Conservation (phyloP, 1,140 invertebrate genomes). For the Ceratitis capitata region DNA sequence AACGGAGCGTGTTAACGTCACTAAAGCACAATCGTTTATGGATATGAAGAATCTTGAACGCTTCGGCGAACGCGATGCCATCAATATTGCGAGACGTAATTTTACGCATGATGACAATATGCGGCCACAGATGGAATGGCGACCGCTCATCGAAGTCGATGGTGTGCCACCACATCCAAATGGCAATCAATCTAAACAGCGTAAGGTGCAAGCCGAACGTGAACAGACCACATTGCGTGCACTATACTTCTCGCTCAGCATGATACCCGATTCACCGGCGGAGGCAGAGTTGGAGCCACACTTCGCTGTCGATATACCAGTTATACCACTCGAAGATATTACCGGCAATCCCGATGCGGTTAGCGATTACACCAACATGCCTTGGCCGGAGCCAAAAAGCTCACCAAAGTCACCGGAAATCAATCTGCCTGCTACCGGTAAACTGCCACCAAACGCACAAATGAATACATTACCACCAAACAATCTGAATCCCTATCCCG, state of each 20-base stretch:
- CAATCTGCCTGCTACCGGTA: neutral
- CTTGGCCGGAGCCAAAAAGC: slow-evolving; percentile 85
- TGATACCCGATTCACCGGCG: slow-evolving; percentile 86
- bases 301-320: slow-evolving; percentile 78
- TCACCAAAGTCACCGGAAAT: slow-evolving; percentile 39
- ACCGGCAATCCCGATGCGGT: slow-evolving; percentile 82
- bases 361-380: slow-evolving; percentile 76
- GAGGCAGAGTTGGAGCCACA: slow-evolving; percentile 87
- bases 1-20: slow-evolving; percentile 93
- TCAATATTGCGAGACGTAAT: slow-evolving; percentile 77
- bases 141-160: slow-evolving; percentile 73
- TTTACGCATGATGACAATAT: slow-evolving; percentile 79
- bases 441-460: neutral
- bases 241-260: slow-evolving; percentile 83
- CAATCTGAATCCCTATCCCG: neutral
- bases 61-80: slow-evolving; percentile 82
- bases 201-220: slow-evolving; percentile 83
- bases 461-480: neutral
- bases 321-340: slow-evolving; percentile 89
- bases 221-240: slow-evolving; percentile 86
- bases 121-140: slow-evolving; percentile 81
- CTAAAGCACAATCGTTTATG: slow-evolving; percentile 80
- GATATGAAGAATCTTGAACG: slow-evolving; percentile 92
- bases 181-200: slow-evolving; percentile 86
- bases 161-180: slow-evolving; percentile 70